Evolutionary conservation across 2,113 vertebrate species (phyloP).

Genomic region (Columba livia): DNA sequence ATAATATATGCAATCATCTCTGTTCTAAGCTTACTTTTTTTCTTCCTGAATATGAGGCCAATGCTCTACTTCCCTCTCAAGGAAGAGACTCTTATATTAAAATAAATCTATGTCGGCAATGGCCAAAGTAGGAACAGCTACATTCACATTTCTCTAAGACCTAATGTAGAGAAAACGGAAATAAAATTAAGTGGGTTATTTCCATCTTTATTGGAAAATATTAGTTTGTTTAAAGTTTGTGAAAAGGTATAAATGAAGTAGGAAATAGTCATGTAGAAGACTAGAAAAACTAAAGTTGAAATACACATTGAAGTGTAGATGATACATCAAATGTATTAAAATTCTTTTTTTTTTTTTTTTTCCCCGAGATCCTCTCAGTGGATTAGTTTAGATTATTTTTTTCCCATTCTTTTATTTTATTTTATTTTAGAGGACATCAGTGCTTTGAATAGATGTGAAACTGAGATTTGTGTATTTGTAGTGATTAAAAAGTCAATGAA

Average conservation of each 20-base stretch:
- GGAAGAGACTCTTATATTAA: background rate
- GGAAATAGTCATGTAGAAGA: background rate
- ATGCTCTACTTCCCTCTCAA: background rate
- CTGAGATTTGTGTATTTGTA: background rate
- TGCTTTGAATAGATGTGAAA: background rate
- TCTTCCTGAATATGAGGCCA: background rate
- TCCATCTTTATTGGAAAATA: background rate
- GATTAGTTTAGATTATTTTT: background rate
- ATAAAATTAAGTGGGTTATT: background rate
- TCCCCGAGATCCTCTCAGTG: fast-evolving
- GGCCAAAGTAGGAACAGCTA: background rate
- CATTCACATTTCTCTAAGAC: background rate
- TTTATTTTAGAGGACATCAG: background rate
- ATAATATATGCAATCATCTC: background rate
- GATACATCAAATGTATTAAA: background rate
- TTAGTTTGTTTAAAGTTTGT: background rate
- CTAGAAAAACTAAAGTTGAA: background rate
- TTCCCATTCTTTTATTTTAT: too few species aligned
- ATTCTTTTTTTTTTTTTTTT: background rate
- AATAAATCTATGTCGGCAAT: background rate
- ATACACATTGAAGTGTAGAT: background rate
- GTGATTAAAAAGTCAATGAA: background rate
- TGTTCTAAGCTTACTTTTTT: background rate
- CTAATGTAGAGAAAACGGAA: background rate
- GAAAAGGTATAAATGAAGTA: background rate